These are phyloP conservation scores for Hylaeus volcanicus DNA, from an alignment of 1,140 invertebrate species.

Conservation along the genomic window DNA sequence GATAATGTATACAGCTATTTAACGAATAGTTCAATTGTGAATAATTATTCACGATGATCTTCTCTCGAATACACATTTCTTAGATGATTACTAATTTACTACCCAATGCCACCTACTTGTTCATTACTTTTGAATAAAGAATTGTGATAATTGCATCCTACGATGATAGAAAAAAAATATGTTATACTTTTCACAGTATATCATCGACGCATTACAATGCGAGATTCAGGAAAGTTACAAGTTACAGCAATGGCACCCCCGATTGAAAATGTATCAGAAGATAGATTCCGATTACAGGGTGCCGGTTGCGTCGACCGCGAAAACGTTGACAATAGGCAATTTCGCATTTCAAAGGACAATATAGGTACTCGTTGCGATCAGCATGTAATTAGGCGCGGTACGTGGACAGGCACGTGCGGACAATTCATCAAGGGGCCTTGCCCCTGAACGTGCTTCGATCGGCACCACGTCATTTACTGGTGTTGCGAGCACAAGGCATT, in stretches of 20 bases:
- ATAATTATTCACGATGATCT: too few species aligned
- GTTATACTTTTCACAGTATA: background rate
- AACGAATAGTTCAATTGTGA: too few species aligned
- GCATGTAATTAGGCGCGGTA: conserved; percentile 80
- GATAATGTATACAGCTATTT: too few species aligned
- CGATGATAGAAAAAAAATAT: background rate
- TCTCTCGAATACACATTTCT: too few species aligned
- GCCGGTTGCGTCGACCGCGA: conserved; percentile 70
- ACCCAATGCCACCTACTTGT: too few species aligned
- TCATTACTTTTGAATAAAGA: too few species aligned
- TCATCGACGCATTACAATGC: background rate
- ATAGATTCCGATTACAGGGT: conserved; percentile 54
- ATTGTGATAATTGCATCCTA: too few species aligned
- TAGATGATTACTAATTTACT: too few species aligned
- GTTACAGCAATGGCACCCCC: conserved; percentile 15
- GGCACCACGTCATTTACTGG: conserved; percentile 74
- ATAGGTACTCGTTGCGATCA: conserved; percentile 78
- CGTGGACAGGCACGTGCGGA: conserved; percentile 78
- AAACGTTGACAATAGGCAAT: conserved; percentile 74
- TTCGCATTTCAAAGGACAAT: conserved; percentile 74
- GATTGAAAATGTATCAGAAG: conserved; percentile 56
- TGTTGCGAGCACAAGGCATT: conserved; percentile 73
- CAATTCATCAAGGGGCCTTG: conserved; percentile 79
- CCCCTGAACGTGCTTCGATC: conserved; percentile 65
- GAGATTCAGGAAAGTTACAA: background rate